Conservation (phyloP, 2,888 invertebrate genomes). For the Leucophenga maculata region DNA sequence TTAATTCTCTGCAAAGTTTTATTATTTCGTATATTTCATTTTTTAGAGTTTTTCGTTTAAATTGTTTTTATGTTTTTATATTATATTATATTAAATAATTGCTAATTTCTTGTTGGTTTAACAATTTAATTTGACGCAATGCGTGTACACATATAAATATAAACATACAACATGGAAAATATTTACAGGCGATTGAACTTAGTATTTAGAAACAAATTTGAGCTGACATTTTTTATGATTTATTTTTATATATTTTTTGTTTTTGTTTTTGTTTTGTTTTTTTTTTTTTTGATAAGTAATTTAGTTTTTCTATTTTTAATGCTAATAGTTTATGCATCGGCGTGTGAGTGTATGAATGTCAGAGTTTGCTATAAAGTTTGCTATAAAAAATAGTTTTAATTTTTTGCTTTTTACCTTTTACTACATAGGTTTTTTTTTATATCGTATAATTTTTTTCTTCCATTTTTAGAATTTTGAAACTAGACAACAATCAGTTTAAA, state of each 20-base stretch:
- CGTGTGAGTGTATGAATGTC: background rate
- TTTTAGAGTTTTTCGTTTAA: too few species aligned
- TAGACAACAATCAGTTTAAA: conserved; percentile 6
- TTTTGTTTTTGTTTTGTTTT: conserved; percentile 1
- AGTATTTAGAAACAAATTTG: conserved; percentile 27
- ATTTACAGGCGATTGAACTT: conserved; percentile 62
- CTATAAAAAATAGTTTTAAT: conserved; percentile 22
- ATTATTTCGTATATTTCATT: background rate
- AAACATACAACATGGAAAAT: background rate
- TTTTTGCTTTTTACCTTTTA: background rate
- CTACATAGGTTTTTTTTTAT: background rate
- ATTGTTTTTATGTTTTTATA: background rate
- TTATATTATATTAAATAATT: too few species aligned
- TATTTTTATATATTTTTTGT: too few species aligned
- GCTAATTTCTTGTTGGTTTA: conserved; percentile 36
- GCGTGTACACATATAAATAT: background rate
- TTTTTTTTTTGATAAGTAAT: background rate
- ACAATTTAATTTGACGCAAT: conserved; percentile 44
- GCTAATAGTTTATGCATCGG: background rate
- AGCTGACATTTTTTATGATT: conserved; percentile 1
- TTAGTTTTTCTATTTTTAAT: conserved; percentile 22
- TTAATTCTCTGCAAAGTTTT: conserved; percentile 22
- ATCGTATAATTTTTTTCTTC: background rate
- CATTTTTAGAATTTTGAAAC: conserved; percentile 14
- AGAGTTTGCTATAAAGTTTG: conserved; percentile 17